These are phyloP conservation scores for Conger conger DNA, from an alignment of 2,113 vertebrate species.

Conservation along the genomic window DNA sequence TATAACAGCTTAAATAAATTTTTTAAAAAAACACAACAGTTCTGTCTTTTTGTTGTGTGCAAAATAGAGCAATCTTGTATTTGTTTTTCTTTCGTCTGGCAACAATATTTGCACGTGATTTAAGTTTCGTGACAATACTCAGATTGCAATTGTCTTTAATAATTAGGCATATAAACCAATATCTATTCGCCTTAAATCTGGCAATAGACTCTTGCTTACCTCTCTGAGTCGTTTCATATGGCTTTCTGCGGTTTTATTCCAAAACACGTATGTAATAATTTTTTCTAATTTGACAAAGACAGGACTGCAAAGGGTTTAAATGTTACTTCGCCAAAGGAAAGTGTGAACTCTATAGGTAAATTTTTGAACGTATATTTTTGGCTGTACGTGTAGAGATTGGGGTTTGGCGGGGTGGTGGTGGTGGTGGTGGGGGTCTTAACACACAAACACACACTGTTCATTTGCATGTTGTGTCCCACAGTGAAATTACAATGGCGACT, in stretches of 20 bases:
- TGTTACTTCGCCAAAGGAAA: background rate
- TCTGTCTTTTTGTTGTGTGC: too few relatives aligned
- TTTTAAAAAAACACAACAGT: too few relatives aligned
- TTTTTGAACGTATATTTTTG: slow-evolving; percentile 21
- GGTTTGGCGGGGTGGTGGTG: slow-evolving; percentile 17
- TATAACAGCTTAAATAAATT: too few relatives aligned
- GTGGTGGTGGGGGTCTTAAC: slow-evolving; percentile 13
- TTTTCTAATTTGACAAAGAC: background rate
- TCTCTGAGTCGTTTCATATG: too few relatives aligned
- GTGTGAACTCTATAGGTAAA: background rate
- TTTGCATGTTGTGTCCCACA: slow-evolving; percentile 77
- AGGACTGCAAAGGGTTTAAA: background rate
- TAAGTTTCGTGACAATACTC: background rate
- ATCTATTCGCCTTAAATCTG: background rate
- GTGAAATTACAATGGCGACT: slow-evolving; percentile 72
- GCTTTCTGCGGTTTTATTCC: background rate
- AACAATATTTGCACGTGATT: background rate
- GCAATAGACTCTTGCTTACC: background rate
- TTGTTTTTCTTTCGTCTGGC: background rate
- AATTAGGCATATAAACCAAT: background rate
- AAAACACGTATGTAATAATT: background rate
- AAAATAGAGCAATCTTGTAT: too few relatives aligned
- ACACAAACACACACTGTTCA: slow-evolving; percentile 54
- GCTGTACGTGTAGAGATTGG: slow-evolving; percentile 23
- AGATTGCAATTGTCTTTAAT: background rate